Conservation (phyloP, 2,113 vertebrate species). For the Pygoscelis antarcticus region DNA sequence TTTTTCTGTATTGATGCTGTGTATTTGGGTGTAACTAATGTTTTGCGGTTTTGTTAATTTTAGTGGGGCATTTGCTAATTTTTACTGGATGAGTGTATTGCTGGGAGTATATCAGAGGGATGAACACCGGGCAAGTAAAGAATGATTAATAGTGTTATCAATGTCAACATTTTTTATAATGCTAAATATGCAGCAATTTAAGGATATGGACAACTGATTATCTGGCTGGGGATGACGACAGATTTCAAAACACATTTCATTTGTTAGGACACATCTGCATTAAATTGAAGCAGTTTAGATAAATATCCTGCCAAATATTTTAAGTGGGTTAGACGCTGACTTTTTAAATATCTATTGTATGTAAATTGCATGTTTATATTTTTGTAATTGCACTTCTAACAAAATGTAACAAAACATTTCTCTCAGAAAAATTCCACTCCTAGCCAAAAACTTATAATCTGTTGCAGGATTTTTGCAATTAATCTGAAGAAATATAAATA, state of each 20-base stretch:
- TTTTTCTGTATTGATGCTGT: neutral
- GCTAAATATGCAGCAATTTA: neutral
- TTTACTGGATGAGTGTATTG: neutral
- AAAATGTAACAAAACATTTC: conserved; percentile 13
- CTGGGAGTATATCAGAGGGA: neutral
- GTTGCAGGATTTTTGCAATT: conserved; percentile 10
- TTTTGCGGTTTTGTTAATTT: neutral
- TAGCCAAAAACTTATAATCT: conserved; percentile 3
- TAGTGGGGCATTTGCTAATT: neutral
- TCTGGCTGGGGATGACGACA: neutral
- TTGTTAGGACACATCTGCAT: conserved; percentile 26
- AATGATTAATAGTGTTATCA: neutral
- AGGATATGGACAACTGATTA: neutral
- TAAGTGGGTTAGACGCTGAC: neutral
- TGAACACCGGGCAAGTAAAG: neutral
- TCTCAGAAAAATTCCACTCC: neutral
- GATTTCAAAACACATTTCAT: conserved; percentile 22
- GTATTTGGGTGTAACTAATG: neutral
- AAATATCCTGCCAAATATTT: conserved; percentile 47
- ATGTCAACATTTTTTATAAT: neutral
- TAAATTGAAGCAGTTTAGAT: conserved; percentile 14
- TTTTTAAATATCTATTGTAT: conserved; percentile 26
- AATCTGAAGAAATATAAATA: conserved; percentile 21
- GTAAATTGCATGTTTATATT: conserved; percentile 27
- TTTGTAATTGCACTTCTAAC: conserved; percentile 36